phyloP scores from a whole-genome alignment of 1,140 invertebrate species.

The Ooceraea biroi region DNA sequence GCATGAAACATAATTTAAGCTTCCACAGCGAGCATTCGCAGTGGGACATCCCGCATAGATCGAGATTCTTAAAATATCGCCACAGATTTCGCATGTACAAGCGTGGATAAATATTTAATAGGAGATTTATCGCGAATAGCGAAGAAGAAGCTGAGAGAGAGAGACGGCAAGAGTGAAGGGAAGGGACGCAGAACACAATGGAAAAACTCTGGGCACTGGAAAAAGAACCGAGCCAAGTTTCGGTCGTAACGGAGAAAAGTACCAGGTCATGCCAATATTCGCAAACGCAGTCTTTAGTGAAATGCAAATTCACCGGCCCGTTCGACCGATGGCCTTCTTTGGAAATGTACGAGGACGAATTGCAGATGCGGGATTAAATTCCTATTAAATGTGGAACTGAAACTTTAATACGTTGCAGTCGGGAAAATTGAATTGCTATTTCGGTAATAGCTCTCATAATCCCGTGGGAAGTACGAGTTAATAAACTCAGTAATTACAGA shows the following conservation, averaged over 20 bases:
- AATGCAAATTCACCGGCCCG: constrained; percentile 36
- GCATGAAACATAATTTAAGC: constrained; percentile 1
- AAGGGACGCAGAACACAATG: constrained; percentile 18
- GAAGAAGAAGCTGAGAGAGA: constrained; percentile 24
- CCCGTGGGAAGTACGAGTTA: background rate
- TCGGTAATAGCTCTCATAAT: constrained; percentile 45
- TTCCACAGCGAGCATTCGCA: constrained; percentile 2
- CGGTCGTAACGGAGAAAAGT: constrained; percentile 16
- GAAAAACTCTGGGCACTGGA: background rate
- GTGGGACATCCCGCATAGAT: background rate
- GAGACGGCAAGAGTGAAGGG: background rate
- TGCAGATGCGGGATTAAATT: constrained; percentile 51
- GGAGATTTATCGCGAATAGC: constrained; percentile 62
- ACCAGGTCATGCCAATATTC: constrained; percentile 30
- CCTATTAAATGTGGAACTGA: constrained; percentile 46
- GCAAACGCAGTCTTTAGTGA: background rate
- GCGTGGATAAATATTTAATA: constrained; percentile 54
- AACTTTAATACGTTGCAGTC: constrained; percentile 49
- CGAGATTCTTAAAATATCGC: constrained; percentile 53
- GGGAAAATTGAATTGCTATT: constrained; percentile 48
- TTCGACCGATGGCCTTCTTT: constrained; percentile 49
- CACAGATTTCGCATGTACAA: constrained; percentile 45
- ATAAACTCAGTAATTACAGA: constrained; percentile 39
- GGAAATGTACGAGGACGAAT: constrained; percentile 42
- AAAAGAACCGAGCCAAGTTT: constrained; percentile 45